Percentiles rank a stretch among this genome's conserved stretches.
Conservation (phyloP, 2,113 vertebrate species). For the Gymnocephalus cernua region DNA sequence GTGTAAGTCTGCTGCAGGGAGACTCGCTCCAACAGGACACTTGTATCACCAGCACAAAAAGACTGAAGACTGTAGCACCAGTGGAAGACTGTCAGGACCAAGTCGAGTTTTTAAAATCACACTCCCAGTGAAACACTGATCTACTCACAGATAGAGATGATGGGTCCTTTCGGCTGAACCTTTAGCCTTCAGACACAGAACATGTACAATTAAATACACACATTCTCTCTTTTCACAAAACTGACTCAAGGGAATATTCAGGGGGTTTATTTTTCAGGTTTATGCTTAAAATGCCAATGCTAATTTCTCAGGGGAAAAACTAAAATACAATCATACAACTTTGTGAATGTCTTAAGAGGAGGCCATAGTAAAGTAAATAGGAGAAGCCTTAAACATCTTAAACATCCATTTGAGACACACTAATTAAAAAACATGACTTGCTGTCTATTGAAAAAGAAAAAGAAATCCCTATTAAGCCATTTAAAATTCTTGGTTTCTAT, state of each 20-base stretch:
- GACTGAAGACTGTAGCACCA: background rate
- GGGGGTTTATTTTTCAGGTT: background rate
- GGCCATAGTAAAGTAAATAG: background rate
- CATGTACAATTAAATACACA: background rate
- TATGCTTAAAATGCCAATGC: background rate
- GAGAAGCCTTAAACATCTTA: background rate
- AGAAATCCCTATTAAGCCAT: background rate
- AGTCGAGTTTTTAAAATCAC: background rate
- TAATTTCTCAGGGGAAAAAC: background rate
- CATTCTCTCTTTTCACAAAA: background rate
- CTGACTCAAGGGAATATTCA: background rate
- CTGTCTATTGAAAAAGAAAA: background rate
- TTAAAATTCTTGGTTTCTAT: background rate
- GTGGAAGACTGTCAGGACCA: background rate
- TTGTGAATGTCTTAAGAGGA: background rate
- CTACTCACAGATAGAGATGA: background rate
- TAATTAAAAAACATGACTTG: background rate
- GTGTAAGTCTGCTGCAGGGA: conserved; percentile 11
- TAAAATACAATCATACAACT: background rate
- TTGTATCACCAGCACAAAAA: background rate
- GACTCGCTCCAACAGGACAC: background rate
- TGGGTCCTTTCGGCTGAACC: background rate
- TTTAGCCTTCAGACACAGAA: background rate
- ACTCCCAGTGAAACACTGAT: background rate
- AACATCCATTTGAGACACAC: background rate